These are phyloP conservation scores for Hippocampus comes DNA, from an alignment of 2,113 vertebrate species.

Conservation along the genomic window DNA sequence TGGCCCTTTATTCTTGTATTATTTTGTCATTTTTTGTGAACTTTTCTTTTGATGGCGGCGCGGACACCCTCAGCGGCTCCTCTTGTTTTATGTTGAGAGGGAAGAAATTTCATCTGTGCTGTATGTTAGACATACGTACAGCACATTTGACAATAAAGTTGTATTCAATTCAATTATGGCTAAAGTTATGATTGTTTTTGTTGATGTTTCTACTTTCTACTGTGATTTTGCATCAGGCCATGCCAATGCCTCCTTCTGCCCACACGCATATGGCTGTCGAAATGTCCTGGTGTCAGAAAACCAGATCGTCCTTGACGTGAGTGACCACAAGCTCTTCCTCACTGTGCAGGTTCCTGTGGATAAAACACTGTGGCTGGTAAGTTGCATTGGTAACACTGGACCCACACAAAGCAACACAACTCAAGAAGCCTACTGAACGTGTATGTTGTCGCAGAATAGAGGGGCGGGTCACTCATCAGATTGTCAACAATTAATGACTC, in stretches of 20 bases:
- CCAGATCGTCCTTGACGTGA: constrained; percentile 84
- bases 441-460: neutral
- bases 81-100: too few species aligned
- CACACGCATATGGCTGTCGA: constrained; percentile 88
- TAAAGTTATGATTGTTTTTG: neutral
- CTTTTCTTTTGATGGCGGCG: too few species aligned
- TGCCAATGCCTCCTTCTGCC: constrained; percentile 86
- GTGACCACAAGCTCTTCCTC: constrained; percentile 81
- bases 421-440: neutral
- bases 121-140: too few species aligned
- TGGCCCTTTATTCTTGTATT: too few species aligned
- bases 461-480: too few species aligned
- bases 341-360: constrained; percentile 82
- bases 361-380: constrained; percentile 90
- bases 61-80: too few species aligned
- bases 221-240: constrained; percentile 71
- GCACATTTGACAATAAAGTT: too few species aligned
- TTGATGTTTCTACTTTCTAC: neutral
- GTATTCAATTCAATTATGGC: too few species aligned
- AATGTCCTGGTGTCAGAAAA: constrained; percentile 83
- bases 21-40: too few species aligned
- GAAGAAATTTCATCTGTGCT: too few species aligned
- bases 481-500: too few species aligned
- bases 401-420: neutral
- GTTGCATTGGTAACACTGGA: constrained; percentile 22